phyloP scores from a whole-genome alignment of 2,113 vertebrate genomes.

The Pionites leucogaster region DNA sequence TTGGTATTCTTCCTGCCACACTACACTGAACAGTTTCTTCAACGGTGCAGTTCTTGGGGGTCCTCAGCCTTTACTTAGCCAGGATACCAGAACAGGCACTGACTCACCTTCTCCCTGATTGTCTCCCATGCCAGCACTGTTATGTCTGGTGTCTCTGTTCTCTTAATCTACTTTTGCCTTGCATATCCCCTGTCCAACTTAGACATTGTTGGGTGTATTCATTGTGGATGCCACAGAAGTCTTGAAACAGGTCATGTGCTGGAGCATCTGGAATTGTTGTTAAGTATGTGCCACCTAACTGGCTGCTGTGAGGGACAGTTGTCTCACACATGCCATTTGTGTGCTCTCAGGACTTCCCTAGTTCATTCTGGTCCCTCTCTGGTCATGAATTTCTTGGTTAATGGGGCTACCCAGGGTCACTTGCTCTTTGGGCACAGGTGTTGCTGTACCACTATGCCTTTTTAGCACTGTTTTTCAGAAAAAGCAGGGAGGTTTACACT shows the following conservation, averaged over 20 bases:
- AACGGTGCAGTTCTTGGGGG: neutral
- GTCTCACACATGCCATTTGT: rapidly evolving
- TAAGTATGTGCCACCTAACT: rapidly evolving
- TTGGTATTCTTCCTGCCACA: neutral
- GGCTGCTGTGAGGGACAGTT: neutral
- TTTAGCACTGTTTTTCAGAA: neutral
- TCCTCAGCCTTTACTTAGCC: neutral
- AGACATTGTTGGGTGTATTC: neutral
- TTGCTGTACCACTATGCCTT: neutral
- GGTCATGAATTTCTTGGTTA: neutral
- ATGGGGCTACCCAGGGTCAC: neutral
- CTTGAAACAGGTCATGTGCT: rapidly evolving
- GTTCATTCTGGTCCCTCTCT: neutral
- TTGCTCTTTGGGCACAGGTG: rapidly evolving
- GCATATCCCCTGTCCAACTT: neutral
- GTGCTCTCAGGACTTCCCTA: neutral
- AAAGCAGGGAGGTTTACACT: neutral
- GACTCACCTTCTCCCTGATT: neutral
- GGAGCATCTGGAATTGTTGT: neutral
- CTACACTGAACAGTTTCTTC: rapidly evolving
- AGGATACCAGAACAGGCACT: rapidly evolving
- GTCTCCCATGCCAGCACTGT: neutral
- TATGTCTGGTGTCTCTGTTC: neutral
- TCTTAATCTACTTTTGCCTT: neutral
- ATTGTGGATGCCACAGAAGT: neutral